Evolutionary conservation across 2,888 invertebrate genomes (phyloP).

Genomic region (Nomada flava): DNA sequence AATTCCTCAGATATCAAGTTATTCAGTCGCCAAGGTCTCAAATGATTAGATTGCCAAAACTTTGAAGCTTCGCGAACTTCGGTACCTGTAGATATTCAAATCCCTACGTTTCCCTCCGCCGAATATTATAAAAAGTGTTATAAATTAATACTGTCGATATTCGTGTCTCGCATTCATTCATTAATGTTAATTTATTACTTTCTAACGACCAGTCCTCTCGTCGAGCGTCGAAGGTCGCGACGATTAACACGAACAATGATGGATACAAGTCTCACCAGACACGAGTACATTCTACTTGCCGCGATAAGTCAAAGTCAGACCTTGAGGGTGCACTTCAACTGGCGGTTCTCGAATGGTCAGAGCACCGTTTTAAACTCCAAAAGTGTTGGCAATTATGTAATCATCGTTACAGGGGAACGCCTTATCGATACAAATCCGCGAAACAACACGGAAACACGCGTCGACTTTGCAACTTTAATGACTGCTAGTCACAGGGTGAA

Average conservation of each 20-base stretch:
- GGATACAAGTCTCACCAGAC: slow-evolving; percentile 36
- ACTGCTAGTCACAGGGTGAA: neutral
- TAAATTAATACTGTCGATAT: neutral
- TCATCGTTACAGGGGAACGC: slow-evolving; percentile 8
- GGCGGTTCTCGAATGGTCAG: slow-evolving; percentile 1
- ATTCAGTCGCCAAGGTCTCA: no score
- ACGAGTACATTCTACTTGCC: slow-evolving; percentile 15
- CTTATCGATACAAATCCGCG: neutral
- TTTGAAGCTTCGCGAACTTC: no score
- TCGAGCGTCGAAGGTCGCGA: slow-evolving; percentile 8
- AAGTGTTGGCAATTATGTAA: slow-evolving; percentile 45
- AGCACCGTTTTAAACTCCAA: slow-evolving; percentile 31
- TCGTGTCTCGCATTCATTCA: neutral
- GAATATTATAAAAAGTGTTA: no score
- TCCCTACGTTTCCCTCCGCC: no score
- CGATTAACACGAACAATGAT: slow-evolving; percentile 52
- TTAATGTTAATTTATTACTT: slow-evolving; percentile 41
- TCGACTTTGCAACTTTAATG: neutral
- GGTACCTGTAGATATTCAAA: no score
- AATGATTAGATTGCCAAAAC: no score
- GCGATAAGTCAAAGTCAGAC: slow-evolving; percentile 40
- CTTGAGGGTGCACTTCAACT: slow-evolving; percentile 27
- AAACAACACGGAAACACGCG: neutral
- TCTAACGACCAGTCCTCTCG: slow-evolving; percentile 23
- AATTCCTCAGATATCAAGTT: no score